Evolutionary conservation across 2,113 vertebrate species (phyloP).

Genomic region (Hypanus sabinus): DNA sequence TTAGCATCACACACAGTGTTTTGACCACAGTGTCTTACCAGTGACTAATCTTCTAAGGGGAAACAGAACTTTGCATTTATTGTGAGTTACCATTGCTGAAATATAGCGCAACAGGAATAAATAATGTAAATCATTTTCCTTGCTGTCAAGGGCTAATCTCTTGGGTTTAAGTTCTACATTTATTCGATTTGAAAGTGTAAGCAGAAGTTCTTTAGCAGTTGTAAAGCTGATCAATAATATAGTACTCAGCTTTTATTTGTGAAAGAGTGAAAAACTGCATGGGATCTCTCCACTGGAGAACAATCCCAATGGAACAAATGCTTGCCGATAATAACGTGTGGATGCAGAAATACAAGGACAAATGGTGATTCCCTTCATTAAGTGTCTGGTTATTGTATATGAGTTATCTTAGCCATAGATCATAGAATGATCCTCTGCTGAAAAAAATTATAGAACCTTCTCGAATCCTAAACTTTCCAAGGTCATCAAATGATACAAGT

Average conservation of each 20-base stretch:
- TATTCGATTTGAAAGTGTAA: constrained; percentile 28
- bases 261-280: constrained; percentile 3
- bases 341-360: background rate
- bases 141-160: constrained; percentile 21
- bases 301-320: background rate
- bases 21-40: constrained; percentile 23
- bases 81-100: constrained; percentile 1
- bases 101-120: constrained; percentile 2
- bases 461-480: background rate
- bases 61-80: constrained; percentile 1
- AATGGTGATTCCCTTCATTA: background rate
- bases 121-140: constrained; percentile 22
- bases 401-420: background rate
- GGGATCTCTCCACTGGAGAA: too few species aligned
- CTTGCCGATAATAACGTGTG: background rate
- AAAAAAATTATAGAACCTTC: background rate
- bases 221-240: constrained; percentile 25
- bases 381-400: background rate
- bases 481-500: background rate
- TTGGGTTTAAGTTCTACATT: constrained; percentile 17
- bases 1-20: background rate
- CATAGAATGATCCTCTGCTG: background rate
- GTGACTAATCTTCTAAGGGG: constrained; percentile 14
- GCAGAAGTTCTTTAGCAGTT: constrained; percentile 11
- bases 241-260: constrained; percentile 13